Evolutionary conservation across 1,140 invertebrate species (phyloP), one percentile per base, ranked within the genome.

Genomic region (Heliconius congener): DNA sequence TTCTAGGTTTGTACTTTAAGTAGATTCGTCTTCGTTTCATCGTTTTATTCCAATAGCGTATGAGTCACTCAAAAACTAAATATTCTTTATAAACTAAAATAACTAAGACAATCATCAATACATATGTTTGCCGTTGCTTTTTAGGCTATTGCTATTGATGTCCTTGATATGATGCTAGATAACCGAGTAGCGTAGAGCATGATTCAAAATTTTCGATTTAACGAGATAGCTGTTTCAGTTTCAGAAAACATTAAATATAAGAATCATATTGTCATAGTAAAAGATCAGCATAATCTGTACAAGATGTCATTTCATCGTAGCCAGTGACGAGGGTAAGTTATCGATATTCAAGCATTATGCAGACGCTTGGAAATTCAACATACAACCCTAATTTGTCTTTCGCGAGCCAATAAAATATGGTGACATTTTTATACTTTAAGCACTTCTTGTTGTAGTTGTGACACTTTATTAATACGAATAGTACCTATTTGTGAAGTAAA

Each of bases 331-430:
- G 74, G 74, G 60, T 76, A 71, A 76, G 34, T 76, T 76, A 76
- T 76, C 80, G 73, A 77, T 81, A 81, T 77, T 73, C 60, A 77
- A 30, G 60, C 23, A 66, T 66, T 66, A 77, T 52, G 75, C 66
- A 74, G 77, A 81, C 71, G 72, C 76, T 81, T 50, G 74, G 74
- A 81, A 81, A 74, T 74, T 60, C 60, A 52, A 37, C 60, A 34
- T 74, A 76, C 72, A 77, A 77, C 71, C 79, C 79, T 77, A 81
- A 81, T 81, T 77, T 77, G 71, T 76, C 74, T 74, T 30, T 71
- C 66, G 71, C 39, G 55, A 46, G 46, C 75, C 74, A 60, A 23
- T 76, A 55, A 77, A 77, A 81, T 79, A 75, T 75, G 27, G 46
- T n/a, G 71, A 19, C 37, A 77, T 81, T 81, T 80, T 76, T 71